A percentile compares a stretch with the other conserved stretches of the same genome.
Conservation (phyloP, 2,888 invertebrate genomes). For the Napeogenes sylphis region DNA sequence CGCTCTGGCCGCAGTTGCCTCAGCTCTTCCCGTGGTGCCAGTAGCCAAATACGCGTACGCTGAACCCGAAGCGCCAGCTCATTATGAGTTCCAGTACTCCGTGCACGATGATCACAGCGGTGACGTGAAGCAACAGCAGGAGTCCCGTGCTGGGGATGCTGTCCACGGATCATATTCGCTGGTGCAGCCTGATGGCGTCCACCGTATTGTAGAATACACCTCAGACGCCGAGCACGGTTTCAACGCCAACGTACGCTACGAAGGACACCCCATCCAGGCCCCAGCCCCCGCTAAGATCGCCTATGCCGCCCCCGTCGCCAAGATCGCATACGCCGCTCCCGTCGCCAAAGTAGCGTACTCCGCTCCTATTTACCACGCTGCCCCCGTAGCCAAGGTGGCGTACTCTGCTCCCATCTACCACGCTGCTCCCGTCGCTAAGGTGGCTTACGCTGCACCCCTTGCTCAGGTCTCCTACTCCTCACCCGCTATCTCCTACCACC, state of each 20-base stretch:
- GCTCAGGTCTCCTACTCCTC: conserved; percentile 46
- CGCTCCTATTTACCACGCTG: conserved; percentile 28
- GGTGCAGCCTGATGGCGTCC: conserved; percentile 69
- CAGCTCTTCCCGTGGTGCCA: conserved; percentile 43
- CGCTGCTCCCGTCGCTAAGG: conserved; percentile 47
- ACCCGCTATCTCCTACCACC: conserved; percentile 58
- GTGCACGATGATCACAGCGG: conserved; percentile 66
- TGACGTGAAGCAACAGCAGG: conserved; percentile 70
- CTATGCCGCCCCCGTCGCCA: conserved; percentile 36
- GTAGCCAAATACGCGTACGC: conserved; percentile 53
- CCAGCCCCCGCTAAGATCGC: conserved; percentile 34
- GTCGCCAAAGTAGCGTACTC: conserved; percentile 30
- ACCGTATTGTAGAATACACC: conserved; percentile 68
- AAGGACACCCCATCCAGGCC: conserved; percentile 53
- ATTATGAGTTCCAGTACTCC: conserved; percentile 67
- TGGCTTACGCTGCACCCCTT: conserved; percentile 47
- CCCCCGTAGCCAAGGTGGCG: conserved; percentile 38
- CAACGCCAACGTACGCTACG: conserved; percentile 68
- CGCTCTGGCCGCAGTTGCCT: conserved; percentile 34
- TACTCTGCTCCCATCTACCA: conserved; percentile 24
- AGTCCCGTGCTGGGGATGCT: conserved; percentile 61
- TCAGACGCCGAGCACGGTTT: conserved; percentile 65
- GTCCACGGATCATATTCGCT: conserved; percentile 71
- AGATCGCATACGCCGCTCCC: conserved; percentile 42
- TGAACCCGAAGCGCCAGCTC: conserved; percentile 57